phyloP scores from a whole-genome alignment of 2,113 vertebrate species.

The Hucho hucho region DNA sequence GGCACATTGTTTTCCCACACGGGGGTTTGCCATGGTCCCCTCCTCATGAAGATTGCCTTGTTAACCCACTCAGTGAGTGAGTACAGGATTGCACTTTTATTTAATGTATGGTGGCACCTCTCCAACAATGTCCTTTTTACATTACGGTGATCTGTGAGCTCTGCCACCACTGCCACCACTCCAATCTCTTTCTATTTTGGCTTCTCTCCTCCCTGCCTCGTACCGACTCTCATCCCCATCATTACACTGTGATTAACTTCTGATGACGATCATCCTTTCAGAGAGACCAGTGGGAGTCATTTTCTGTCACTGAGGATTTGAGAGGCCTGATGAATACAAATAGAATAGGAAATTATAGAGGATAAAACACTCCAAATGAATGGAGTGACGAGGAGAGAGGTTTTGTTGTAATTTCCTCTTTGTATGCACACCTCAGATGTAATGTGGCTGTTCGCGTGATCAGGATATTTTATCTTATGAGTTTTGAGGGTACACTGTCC shows the following conservation, averaged over 20 bases:
- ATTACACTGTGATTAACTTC: constrained; percentile 47
- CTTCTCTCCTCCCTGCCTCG: constrained; percentile 29
- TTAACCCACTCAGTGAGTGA: constrained; percentile 54
- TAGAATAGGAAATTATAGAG: constrained; percentile 17
- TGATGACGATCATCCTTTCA: constrained; percentile 12
- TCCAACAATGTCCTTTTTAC: constrained; percentile 50
- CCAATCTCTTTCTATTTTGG: constrained; percentile 46
- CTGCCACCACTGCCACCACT: not conserved
- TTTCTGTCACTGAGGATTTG: constrained; percentile 9
- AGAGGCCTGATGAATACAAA: constrained; percentile 29
- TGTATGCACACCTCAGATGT: not conserved
- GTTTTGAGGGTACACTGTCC: not conserved
- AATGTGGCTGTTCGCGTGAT: not conserved
- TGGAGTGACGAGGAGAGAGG: not conserved
- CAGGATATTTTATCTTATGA: too few relatives aligned
- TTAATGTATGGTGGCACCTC: constrained; percentile 61
- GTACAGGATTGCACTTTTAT: constrained; percentile 66
- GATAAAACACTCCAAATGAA: constrained; percentile 17
- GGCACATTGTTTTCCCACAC: constrained; percentile 43
- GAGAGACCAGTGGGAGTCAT: not conserved
- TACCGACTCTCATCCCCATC: constrained; percentile 10
- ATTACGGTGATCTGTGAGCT: constrained; percentile 34
- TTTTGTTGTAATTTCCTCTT: not conserved
- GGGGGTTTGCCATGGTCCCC: constrained; percentile 20
- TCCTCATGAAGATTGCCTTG: constrained; percentile 43